Conservation (phyloP, 1,140 invertebrate species). For the Matsumurasca onukii region DNA sequence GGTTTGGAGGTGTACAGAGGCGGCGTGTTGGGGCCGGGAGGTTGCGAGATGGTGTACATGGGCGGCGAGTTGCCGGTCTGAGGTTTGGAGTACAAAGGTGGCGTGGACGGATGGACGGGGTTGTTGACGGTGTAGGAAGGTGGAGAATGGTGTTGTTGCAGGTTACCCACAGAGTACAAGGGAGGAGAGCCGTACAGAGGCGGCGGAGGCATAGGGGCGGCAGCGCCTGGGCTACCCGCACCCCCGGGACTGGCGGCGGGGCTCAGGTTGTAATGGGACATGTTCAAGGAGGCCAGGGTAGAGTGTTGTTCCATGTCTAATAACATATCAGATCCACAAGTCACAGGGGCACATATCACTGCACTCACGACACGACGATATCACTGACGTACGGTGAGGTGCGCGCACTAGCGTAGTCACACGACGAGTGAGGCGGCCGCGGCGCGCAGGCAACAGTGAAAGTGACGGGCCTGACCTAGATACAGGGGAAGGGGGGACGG, state of each 20-base stretch:
- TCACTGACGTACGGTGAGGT: constrained; percentile 31
- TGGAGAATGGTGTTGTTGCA: constrained; percentile 50
- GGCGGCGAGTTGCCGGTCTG: constrained; percentile 46
- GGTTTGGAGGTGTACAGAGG: constrained; percentile 7
- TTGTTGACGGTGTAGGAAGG: constrained; percentile 40
- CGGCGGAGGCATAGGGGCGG: constrained; percentile 44
- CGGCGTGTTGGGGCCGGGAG: constrained; percentile 21
- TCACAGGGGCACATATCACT: constrained; percentile 28
- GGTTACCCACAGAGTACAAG: constrained; percentile 42
- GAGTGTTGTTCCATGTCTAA: constrained; percentile 81
- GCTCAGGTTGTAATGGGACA: constrained; percentile 65
- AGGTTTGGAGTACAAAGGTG: constrained; percentile 35
- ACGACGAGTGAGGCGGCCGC: constrained; percentile 24
- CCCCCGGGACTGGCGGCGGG: constrained; percentile 46
- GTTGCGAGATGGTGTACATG: constrained; percentile 47
- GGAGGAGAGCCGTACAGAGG: constrained; percentile 59
- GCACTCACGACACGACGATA: constrained; percentile 24
- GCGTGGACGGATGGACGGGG: neutral
- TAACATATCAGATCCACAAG: constrained; percentile 57
- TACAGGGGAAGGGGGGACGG: constrained; percentile 30
- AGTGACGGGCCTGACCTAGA: constrained; percentile 36
- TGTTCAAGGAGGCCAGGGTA: constrained; percentile 80
- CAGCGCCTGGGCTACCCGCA: constrained; percentile 42
- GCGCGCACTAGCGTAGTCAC: constrained; percentile 6
- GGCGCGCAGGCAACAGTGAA: constrained; percentile 35